Percentiles rank a stretch among this genome's conserved stretches.
phyloP scores from a whole-genome alignment of 2,888 invertebrate species.

The Tetheella fluctuosa region DNA sequence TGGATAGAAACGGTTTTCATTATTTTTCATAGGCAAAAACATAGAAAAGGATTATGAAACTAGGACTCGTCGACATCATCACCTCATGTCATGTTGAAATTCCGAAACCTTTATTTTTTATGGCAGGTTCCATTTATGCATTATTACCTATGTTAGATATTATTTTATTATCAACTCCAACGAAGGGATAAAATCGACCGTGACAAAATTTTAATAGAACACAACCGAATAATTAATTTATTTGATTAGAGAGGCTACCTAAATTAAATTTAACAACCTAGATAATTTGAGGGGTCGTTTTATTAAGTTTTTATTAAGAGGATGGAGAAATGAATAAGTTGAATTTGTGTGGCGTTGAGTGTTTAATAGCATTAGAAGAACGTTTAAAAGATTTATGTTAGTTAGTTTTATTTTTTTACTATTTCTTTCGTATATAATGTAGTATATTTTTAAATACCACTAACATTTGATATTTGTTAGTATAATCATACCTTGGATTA shows the following conservation, averaged over 20 bases:
- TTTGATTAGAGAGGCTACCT: constrained; percentile 13
- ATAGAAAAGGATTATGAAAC: no score
- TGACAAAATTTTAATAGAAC: constrained; percentile 5
- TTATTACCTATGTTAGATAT: no score
- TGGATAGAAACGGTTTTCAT: no score
- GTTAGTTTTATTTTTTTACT: constrained; percentile 7
- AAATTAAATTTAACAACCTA: constrained; percentile 16
- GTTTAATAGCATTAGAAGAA: constrained; percentile 40
- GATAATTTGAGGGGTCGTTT: constrained; percentile 28
- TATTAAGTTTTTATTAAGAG: constrained; percentile 43
- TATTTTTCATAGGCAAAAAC: no score
- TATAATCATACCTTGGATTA: no score
- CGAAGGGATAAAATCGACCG: background rate
- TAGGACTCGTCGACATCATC: no score
- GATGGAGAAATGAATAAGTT: constrained; percentile 37
- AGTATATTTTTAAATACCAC: no score
- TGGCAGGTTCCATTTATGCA: no score
- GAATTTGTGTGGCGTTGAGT: constrained; percentile 32
- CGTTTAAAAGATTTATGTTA: constrained; percentile 19
- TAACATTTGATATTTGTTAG: no score
- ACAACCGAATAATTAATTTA: background rate
- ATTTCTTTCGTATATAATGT: background rate
- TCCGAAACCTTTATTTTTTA: no score
- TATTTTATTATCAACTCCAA: no score
- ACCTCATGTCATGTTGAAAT: no score